Evolutionary conservation across 2,888 invertebrate genomes (phyloP), one percentile per base, ranked within the genome.

Genomic region (Epirrhoe tristata): DNA sequence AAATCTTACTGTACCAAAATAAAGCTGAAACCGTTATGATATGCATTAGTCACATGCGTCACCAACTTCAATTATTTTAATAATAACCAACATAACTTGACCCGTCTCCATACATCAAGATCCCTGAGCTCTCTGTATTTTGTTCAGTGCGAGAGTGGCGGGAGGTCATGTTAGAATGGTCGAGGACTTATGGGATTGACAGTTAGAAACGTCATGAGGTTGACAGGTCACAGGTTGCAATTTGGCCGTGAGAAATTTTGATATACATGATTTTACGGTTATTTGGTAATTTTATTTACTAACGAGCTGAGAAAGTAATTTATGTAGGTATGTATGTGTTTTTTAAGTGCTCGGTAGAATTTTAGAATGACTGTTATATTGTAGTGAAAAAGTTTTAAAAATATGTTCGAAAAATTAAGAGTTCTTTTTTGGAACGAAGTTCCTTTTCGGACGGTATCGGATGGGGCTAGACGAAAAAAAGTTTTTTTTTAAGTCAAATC

Each of bases 201-300:
- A 89, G 90, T 91, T 90, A 89, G 80, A 83, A 80, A 82, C 76
- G 82, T 82, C 85, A 86, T 86, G 87, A 85, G 78, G 79, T 74
- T 82, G 86, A 82, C 81, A 82, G 85, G 89, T 89, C 88, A 82
- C 77, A 88, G 89, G 88, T 90, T 82, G 84, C 81, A 82, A 85
- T 85, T 74, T 84, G 79, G 79, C 77, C 88, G 91, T 92, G 92
- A 85, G 91, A 92, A 89, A 75, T 78, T 82, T 77, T 77, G 75
- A 75, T 75, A 77, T 80, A 74, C 73, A 76, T 58, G 63, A 74
- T 72, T 75, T 72, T 75, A 69, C 71, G 36, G 70, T 56, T 73
- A 72, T 73, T 70, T 67, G 71, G 67, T 69, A 63, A 68, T 70
- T 71, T 70, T 34, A 50, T 51, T 57, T 58, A 46, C 65, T 71